Base-by-base conservation (phyloP, 2,113 vertebrate species). In the Thunnus maccoyii region DNA sequence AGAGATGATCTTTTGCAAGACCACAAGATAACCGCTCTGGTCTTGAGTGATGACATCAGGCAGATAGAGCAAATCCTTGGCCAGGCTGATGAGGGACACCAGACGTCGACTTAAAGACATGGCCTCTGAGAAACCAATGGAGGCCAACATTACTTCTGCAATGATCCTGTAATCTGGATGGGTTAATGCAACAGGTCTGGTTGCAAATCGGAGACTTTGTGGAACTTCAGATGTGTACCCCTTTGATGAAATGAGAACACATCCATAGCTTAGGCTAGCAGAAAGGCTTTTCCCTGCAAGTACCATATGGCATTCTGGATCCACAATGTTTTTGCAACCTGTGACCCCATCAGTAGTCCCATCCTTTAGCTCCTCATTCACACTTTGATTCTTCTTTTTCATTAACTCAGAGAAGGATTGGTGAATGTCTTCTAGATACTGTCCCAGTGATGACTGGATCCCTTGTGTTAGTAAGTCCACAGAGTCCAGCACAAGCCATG, bases 401-500 rank as follows among this genome's bases (percentile, higher is more conserved):
- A 76, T 86, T 41, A 95, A 64, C 8, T 22, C 72, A 44, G 83
- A 80, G 58, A 95, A 95, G 44, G 85, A 93, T 3, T 84, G 68
- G 52, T 92, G 90, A 69, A 97, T 91, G 47, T 96, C 91, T 0
- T 50, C 57, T 1, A 97, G 81, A 62, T 91, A 88, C 62, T 97
- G 96, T 52, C 94, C 95, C 44, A 97, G 80, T 22, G 93, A 81
- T 1, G 94, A 95, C 58, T 96, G 91, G 15, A 94, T 77, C 3
- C 88, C 89, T 2, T 78, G 83, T 22, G 90, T 86, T 44, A 98
- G 83, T 4, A 57, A 89, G 48, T 96, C 92, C 11, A 90, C 92
- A 48, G 84, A 90, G 10, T 95, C 91, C 71, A 97, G 76, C 5
- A 97, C 71, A 62, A 98, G 89, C 95, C 95, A 96, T 1, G 96